Evolutionary conservation across 1,140 invertebrate genomes (phyloP).

Genomic region (Choristoneura fumiferana): DNA sequence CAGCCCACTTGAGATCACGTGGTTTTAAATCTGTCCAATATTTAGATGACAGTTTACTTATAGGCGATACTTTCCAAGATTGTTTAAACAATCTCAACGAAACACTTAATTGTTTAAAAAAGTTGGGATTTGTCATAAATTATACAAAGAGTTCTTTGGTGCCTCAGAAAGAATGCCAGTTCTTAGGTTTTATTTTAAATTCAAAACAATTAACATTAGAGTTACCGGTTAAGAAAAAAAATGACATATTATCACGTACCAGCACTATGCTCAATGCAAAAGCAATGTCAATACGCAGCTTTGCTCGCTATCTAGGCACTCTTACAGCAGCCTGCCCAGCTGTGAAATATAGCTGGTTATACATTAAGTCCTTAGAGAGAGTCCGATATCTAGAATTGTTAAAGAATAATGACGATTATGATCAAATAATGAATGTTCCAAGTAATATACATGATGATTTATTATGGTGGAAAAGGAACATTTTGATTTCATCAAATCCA

Average conservation of each 20-base stretch:
- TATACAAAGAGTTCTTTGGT: background rate
- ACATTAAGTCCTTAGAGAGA: slow-evolving; percentile 4
- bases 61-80: background rate
- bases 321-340: background rate
- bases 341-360: background rate
- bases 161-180: background rate
- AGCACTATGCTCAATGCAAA: background rate
- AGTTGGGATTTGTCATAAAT: slow-evolving; percentile 18
- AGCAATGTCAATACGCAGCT: background rate
- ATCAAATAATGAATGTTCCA: background rate
- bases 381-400: background rate
- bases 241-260: too few relatives aligned
- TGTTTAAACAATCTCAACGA: background rate
- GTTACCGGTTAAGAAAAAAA: background rate
- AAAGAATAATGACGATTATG: slow-evolving; percentile 1
- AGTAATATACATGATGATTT: background rate
- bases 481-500: background rate
- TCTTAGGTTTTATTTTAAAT: slow-evolving; percentile 10
- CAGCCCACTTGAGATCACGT: background rate
- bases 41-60: slow-evolving; percentile 1
- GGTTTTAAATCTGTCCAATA: slow-evolving; percentile 9
- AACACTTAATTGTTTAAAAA: background rate
- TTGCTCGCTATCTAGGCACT: background rate
- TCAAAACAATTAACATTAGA: background rate
- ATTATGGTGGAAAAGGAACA: background rate